Base-by-base conservation (phyloP, 2,888 invertebrate species). In the Carterocephalus palaemon region DNA sequence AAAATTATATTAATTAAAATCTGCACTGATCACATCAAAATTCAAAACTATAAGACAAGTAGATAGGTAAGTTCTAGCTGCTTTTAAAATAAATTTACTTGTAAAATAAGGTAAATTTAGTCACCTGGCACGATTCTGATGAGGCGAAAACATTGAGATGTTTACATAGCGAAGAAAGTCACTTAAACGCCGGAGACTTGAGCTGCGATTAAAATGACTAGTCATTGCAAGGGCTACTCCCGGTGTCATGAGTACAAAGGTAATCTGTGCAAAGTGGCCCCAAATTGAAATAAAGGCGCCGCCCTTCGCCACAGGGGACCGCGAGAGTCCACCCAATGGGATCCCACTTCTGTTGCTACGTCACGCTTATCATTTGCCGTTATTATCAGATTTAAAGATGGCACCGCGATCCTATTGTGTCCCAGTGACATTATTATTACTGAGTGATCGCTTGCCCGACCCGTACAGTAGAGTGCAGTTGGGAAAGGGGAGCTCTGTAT, bases 181-280 rank as follows among this genome's bases (percentile, higher is more conserved):
- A n/a, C n/a, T n/a, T n/a, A n/a, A n/a, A n/a, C n/a, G n/a, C n/a
- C n/a, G n/a, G n/a, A n/a, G n/a, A n/a, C n/a, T n/a, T 72, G 61
- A 70, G 55, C 65, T 52, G 59, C 71, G 66, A 76, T 80, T 73
- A 70, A 74, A 79, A 71, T 75, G 76, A 75, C 75, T 72, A 70
- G 54, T 56, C 84, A 73, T 79, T 73, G 78, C 69, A 70, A 81
- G 81, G 75, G 75, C 76, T 77, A 77, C 76, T 80, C 76, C 71
- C 69, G 64, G 65, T 80, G 74, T 79, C 87, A 88, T 70, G 61
- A 62, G 68, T 63, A 82, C 84, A 88, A 87, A 73, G 74, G 76
- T 80, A 82, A 88, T 88, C 84, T 80, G 75, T 74, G 75, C 78
- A 79, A 88, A 78, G 75, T 78, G 73, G 72, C 68, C 69, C 70